Base-by-base conservation (phyloP, 2,113 vertebrate genomes). In the Phrynocephalus versicolor region DNA sequence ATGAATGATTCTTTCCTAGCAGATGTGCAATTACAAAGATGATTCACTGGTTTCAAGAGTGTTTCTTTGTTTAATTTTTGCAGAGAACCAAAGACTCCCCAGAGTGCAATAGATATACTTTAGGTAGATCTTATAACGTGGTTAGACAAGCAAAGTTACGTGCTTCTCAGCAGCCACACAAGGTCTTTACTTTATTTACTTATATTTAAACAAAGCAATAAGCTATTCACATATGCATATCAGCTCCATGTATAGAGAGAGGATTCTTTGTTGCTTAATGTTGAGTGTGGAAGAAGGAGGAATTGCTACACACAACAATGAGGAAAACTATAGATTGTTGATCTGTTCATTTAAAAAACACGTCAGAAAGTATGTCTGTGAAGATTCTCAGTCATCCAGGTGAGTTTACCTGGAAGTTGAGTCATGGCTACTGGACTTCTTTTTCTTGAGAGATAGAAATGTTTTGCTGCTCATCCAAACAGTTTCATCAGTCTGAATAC, bases 1-100 rank as follows among this genome's bases (percentile, higher is more conserved):
- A 81, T 81, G 51, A 85, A 85, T 58, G 30, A 15, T 81, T 76
- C 71, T 88, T 85, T 88, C 72, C 78, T 70, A 84, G 18, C 64
- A 81, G 71, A 62, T 77, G 78, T 77, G 62, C 55, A 88, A 62
- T 71, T 62, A 77, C 57, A 67, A 76, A 70, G 51, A 62, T 84
- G 71, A 75, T 88, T 88, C 82, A 76, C 64, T 74, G 30, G 39
- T 67, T 51, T 62, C 35, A 62, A 23, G 64, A 83, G 75, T 62
- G 41, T 85, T 70, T 81, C 51, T 81, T 62, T 58, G 39, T 60
- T 85, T 76, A 30, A 81, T 69, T 88, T 88, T 70, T 81, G 39
- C 58, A 70, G 64, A 70, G 19, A 51, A 69, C 30, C 55, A 81
- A 51, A n/a, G 16, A 51, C 45, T 88, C 62, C 71, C 72, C 55